Evolutionary conservation across 2,888 invertebrate species (phyloP).

Genomic region (Orthonychiurus folsomi): DNA sequence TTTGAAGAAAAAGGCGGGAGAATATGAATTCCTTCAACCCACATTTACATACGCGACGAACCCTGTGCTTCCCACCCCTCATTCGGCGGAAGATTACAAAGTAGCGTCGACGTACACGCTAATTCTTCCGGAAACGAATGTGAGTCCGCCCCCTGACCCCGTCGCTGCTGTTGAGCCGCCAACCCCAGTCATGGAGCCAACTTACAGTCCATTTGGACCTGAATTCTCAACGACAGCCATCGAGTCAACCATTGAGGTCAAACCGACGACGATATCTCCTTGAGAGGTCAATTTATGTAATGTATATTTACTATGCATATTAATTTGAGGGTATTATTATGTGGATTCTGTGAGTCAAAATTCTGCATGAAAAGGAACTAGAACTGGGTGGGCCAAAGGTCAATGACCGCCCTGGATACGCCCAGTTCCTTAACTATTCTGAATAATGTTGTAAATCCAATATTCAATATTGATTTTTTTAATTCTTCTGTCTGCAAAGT

Average conservation of each 20-base stretch:
- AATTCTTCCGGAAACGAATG: slow-evolving; percentile 7
- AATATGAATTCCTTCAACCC: background rate
- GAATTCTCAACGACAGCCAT: slow-evolving; percentile 23
- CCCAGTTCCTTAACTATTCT: too few relatives aligned
- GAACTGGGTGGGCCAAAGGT: too few relatives aligned
- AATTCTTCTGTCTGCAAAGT: too few relatives aligned
- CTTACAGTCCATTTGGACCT: slow-evolving; percentile 19
- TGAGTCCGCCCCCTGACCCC: slow-evolving; percentile 21
- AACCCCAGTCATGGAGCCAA: slow-evolving; percentile 20
- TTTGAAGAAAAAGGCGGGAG: background rate
- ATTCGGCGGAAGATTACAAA: background rate
- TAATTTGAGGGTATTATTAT: too few relatives aligned
- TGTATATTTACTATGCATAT: too few relatives aligned
- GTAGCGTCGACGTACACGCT: slow-evolving; percentile 12
- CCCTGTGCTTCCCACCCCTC: slow-evolving; percentile 4
- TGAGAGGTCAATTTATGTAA: too few relatives aligned
- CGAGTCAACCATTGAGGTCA: slow-evolving; percentile 24
- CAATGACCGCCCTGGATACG: too few relatives aligned
- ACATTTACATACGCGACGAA: slow-evolving; percentile 2
- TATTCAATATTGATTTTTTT: too few relatives aligned
- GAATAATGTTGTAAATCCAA: too few relatives aligned
- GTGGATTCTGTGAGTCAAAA: too few relatives aligned
- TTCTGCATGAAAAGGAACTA: too few relatives aligned
- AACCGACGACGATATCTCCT: slow-evolving; percentile 17
- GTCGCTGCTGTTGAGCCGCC: slow-evolving; percentile 27